Evolutionary conservation across 2,113 vertebrate genomes (phyloP), one percentile per base, ranked within the genome.

Genomic region (Caranx melampygus): DNA sequence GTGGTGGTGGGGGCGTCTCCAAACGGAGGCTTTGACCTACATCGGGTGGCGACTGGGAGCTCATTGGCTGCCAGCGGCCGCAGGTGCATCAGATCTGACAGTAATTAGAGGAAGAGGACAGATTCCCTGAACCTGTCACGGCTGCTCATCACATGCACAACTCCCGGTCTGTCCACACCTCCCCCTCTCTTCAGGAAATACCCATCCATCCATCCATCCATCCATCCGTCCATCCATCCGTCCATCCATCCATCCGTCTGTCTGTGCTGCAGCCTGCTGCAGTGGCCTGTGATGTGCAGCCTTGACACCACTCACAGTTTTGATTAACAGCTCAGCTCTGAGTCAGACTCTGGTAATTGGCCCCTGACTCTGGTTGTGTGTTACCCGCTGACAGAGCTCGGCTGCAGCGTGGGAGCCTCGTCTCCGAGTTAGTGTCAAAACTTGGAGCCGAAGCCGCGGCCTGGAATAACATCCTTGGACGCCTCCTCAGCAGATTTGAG

Each of bases 301-400:
- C 82, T 63, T 69, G 78, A 77, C 88, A 81, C 68, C 75, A 77
- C 88, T 76, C 77, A 47, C 47, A 71, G 42, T 87, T 89, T 73
- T 92, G 92, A 93, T 92, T 89, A 89, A 93, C 88, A 85, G 77
- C 78, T 75, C 54, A 64, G 84, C 79, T 81, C 64, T 83, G 85
- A 92, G 71, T 92, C 87, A 89, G 54, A 87, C 72, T 80, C 61
- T 61, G 1, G 81, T 90, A 90, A 92, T 89, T 92, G 89, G 75
- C 52, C 60, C 79, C 76, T 83, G 81, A 78, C 79, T 88, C 68
- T 71, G 54, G n/a, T 62, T 72, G 20, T 5, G 21, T 18, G 52
- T 60, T 69, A 57, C 73, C 68, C 11, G 20, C 86, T 66, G 82
- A 87, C 87, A 71, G 80, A 82, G 71, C 72, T 69, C 73, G 59